phyloP scores from a whole-genome alignment of 2,113 vertebrate species.

The Cinclus mexicanus region DNA sequence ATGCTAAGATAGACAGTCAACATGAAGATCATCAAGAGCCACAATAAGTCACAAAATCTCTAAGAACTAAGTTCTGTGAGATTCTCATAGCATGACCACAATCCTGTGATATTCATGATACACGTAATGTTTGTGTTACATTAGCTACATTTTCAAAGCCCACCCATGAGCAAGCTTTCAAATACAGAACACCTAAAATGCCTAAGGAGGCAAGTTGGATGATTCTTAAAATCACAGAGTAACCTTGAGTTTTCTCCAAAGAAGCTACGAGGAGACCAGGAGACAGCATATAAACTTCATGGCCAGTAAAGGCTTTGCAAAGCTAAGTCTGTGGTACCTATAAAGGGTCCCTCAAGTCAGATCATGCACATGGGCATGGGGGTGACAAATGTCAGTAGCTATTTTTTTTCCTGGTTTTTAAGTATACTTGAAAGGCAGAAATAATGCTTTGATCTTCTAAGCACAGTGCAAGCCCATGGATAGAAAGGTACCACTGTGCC shows the following conservation, averaged over 20 bases:
- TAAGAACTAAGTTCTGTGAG: neutral
- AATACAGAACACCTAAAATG: neutral
- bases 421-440: neutral
- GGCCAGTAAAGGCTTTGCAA: neutral
- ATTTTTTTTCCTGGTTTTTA: neutral
- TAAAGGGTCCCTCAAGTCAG: neutral
- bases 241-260: neutral
- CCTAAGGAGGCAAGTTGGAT: neutral
- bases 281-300: neutral
- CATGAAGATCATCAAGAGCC: neutral
- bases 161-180: neutral
- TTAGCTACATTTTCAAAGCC: neutral
- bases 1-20: neutral
- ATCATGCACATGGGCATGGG: fast-evolving
- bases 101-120: neutral
- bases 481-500: neutral
- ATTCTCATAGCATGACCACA: neutral
- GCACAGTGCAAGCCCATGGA: neutral
- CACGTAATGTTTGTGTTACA: fast-evolving
- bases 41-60: neutral
- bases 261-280: neutral
- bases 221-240: neutral
- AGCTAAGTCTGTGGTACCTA: neutral
- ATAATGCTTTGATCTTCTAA: neutral
- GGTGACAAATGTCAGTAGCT: fast-evolving